Evolutionary conservation across 2,797 vertebrate species (phyloP).

Genomic region (Enteromius trimaculatus): DNA sequence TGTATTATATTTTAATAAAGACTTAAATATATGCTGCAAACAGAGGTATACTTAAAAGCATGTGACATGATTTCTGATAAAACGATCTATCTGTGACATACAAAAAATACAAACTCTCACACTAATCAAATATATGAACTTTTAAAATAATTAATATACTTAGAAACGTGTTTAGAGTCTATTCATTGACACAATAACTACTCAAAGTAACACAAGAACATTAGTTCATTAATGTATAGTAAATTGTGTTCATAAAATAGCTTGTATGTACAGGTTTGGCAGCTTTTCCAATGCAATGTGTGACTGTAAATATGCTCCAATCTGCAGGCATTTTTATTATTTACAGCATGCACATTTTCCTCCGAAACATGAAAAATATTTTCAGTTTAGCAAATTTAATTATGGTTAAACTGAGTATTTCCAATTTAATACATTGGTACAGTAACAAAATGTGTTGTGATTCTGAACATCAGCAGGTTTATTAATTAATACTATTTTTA

Average conservation of each 20-base stretch:
- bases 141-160: slow-evolving; percentile 24
- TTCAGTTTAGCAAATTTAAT: not conserved
- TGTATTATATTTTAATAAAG: slow-evolving; percentile 24
- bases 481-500: not conserved
- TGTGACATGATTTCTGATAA: not conserved
- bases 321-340: not conserved
- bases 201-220: not conserved
- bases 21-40: not conserved
- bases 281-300: not conserved
- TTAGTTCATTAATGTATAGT: not conserved
- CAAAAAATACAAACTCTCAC: slow-evolving; percentile 23
- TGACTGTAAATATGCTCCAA: not conserved
- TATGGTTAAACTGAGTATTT: not conserved
- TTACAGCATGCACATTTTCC: slow-evolving; percentile 1
- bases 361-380: not conserved
- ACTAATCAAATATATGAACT: slow-evolving; percentile 3
- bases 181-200: slow-evolving; percentile 5
- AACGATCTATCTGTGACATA: not conserved
- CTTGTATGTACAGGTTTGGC: not conserved
- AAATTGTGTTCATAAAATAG: slow-evolving; percentile 8
- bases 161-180: slow-evolving; percentile 5
- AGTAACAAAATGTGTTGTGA: slow-evolving; percentile 6
- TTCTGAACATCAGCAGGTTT: not conserved
- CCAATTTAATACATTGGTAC: slow-evolving; percentile 4
- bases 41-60: slow-evolving; percentile 5